Percentiles rank a stretch among this genome's conserved stretches.
phyloP scores from a whole-genome alignment of 2,888 invertebrate species.

The Ophion ellenae region DNA sequence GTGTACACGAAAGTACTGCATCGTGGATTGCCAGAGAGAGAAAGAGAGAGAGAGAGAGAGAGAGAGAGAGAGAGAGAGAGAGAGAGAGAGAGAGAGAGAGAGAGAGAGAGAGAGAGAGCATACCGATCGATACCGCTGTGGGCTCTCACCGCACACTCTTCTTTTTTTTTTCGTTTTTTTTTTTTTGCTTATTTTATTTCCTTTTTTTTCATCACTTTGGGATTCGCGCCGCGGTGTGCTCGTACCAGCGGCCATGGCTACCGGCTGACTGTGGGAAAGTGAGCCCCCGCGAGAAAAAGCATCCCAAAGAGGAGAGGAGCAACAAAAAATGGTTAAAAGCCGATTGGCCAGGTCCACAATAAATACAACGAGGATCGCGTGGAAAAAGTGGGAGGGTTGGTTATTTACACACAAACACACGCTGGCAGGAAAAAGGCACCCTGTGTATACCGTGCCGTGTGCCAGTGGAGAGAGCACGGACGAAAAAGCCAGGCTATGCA shows the following conservation, averaged over 20 bases:
- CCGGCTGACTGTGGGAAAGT: conserved; percentile 11
- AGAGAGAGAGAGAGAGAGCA: too few species aligned
- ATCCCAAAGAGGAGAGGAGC: conserved; percentile 16
- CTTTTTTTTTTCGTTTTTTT: too few species aligned
- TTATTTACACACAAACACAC: conserved; percentile 60
- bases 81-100: too few species aligned
- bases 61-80: too few species aligned
- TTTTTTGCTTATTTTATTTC: too few species aligned
- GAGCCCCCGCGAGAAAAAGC: conserved; percentile 44
- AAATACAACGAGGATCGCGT: conserved; percentile 46
- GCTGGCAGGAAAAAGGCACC: conserved; percentile 25
- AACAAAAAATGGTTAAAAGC: conserved; percentile 48
- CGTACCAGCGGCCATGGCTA: neutral
- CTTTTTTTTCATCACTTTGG: conserved; percentile 52
- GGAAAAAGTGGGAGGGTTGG: conserved; percentile 50
- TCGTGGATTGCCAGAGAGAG: too few species aligned
- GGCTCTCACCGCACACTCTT: conserved; percentile 22
- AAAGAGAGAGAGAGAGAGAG: too few species aligned
- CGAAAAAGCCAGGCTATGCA: neutral
- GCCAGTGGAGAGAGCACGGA: conserved; percentile 12
- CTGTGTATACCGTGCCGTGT: too few species aligned
- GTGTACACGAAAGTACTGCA: conserved; percentile 31
- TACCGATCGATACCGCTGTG: conserved; percentile 9
- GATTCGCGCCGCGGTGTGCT: neutral
- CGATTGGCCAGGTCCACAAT: conserved; percentile 56